These are phyloP conservation scores for Eristalis arbustorum DNA, from an alignment of 2,888 invertebrate species.

Conservation along the genomic window DNA sequence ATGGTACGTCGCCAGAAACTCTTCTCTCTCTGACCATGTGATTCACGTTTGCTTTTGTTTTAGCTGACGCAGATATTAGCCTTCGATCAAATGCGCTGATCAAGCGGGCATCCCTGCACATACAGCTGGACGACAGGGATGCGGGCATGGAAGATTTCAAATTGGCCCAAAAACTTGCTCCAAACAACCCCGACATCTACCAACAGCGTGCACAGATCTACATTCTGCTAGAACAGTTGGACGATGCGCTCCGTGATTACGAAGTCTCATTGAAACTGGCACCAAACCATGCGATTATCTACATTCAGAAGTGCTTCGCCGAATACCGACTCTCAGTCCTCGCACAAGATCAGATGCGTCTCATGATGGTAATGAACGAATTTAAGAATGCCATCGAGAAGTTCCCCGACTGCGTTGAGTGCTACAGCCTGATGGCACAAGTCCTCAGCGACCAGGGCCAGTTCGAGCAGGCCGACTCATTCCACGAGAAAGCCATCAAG, in stretches of 20 bases:
- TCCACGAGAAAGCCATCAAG: constrained; percentile 90
- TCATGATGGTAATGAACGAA: constrained; percentile 85
- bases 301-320: constrained; percentile 94
- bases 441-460: constrained; percentile 92
- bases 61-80: constrained; percentile 82
- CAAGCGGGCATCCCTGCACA: constrained; percentile 91
- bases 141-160: constrained; percentile 90
- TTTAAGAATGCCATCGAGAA: constrained; percentile 89
- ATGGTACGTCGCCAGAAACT: constrained; percentile 75
- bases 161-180: constrained; percentile 87
- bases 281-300: constrained; percentile 91
- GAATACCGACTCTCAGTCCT: constrained; percentile 88
- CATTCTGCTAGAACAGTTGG: constrained; percentile 89
- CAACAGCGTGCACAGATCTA: constrained; percentile 96
- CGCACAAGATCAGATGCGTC: constrained; percentile 83
- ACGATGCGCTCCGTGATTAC: constrained; percentile 91
- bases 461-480: constrained; percentile 90
- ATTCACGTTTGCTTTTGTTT: neutral
- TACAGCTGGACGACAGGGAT: constrained; percentile 88
- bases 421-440: constrained; percentile 93
- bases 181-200: constrained; percentile 92
- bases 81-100: constrained; percentile 92
- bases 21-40: neutral
- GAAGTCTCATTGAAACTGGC: constrained; percentile 90
- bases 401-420: constrained; percentile 92